phyloP scores from a whole-genome alignment of 2,888 invertebrate species.

The Drosophila kanekoi region DNA sequence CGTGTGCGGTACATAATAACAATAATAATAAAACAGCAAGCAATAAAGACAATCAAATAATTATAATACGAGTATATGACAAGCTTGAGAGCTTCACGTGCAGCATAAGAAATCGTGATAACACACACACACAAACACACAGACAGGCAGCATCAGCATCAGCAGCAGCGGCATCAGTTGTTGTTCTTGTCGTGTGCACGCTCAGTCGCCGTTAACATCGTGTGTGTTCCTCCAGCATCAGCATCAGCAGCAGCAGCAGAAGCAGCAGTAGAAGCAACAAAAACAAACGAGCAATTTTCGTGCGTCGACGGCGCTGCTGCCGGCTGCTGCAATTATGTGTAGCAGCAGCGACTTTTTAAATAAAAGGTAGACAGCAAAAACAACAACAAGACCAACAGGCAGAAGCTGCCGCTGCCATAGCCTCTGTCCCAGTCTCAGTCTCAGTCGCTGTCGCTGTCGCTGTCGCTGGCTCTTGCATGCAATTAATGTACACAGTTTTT shows the following conservation, averaged over 20 bases:
- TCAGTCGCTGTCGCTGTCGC: slow-evolving; percentile 7
- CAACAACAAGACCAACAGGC: slow-evolving; percentile 22
- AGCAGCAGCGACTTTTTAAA: slow-evolving; percentile 58
- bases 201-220: slow-evolving; percentile 55
- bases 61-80: slow-evolving; percentile 45
- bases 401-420: slow-evolving; percentile 30
- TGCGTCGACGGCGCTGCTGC: slow-evolving; percentile 58
- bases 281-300: slow-evolving; percentile 56
- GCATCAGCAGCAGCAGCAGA: slow-evolving; percentile 27
- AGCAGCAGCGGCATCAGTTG: slow-evolving; percentile 39
- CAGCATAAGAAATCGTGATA: slow-evolving; percentile 65
- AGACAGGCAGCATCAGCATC: slow-evolving; percentile 15
- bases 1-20: slow-evolving; percentile 44
- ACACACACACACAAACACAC: slow-evolving; percentile 31
- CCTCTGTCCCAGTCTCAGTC: slow-evolving; percentile 1
- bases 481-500: slow-evolving; percentile 55
- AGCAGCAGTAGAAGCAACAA: slow-evolving; percentile 39
- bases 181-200: slow-evolving; percentile 44
- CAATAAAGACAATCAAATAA: slow-evolving; percentile 50
- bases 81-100: slow-evolving; percentile 57
- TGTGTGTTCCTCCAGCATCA: slow-evolving; percentile 50
- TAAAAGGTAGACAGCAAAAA: slow-evolving; percentile 58
- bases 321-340: slow-evolving; percentile 58
- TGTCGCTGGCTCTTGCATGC: slow-evolving; percentile 38
- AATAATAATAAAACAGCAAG: slow-evolving; percentile 26